Conservation (phyloP, 1,140 invertebrate species). For the Mya arenaria region DNA sequence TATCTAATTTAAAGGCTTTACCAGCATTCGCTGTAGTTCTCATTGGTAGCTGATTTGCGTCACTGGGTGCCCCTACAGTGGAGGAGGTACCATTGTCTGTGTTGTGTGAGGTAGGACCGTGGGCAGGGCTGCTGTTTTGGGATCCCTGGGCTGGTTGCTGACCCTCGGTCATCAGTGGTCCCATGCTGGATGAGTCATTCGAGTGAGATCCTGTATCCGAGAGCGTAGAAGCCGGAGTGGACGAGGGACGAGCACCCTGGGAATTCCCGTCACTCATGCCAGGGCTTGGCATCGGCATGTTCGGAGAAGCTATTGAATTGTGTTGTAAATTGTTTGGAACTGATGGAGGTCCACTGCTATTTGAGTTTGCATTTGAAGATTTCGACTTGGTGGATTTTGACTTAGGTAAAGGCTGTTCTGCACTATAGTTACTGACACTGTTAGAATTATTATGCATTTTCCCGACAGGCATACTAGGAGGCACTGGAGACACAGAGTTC, state of each 20-base stretch:
- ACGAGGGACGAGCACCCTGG: slow-evolving; percentile 57
- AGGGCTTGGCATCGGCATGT: slow-evolving; percentile 43
- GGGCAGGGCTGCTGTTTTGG: too few species aligned
- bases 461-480: slow-evolving; percentile 53
- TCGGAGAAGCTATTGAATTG: slow-evolving; percentile 37
- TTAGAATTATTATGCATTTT: slow-evolving; percentile 56
- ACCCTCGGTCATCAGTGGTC: slow-evolving; percentile 50
- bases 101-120: too few species aligned
- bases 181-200: slow-evolving; percentile 44
- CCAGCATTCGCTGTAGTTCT: too few species aligned
- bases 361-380: slow-evolving; percentile 6
- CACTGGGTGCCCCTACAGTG: too few species aligned
- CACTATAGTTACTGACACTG: slow-evolving; percentile 63
- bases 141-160: too few species aligned
- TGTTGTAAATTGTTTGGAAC: slow-evolving; percentile 54
- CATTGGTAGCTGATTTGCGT: too few species aligned
- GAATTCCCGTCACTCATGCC: slow-evolving; percentile 53
- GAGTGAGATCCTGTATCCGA: slow-evolving; percentile 57
- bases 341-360: slow-evolving; percentile 5
- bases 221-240: slow-evolving; percentile 52
- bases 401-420: slow-evolving; percentile 49
- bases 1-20: too few species aligned
- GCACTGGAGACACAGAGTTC: slow-evolving; percentile 69
- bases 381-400: slow-evolving; percentile 60
- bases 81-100: too few species aligned